Evolutionary conservation across 2,888 invertebrate genomes (phyloP).

Genomic region (Agriotes lineatus): DNA sequence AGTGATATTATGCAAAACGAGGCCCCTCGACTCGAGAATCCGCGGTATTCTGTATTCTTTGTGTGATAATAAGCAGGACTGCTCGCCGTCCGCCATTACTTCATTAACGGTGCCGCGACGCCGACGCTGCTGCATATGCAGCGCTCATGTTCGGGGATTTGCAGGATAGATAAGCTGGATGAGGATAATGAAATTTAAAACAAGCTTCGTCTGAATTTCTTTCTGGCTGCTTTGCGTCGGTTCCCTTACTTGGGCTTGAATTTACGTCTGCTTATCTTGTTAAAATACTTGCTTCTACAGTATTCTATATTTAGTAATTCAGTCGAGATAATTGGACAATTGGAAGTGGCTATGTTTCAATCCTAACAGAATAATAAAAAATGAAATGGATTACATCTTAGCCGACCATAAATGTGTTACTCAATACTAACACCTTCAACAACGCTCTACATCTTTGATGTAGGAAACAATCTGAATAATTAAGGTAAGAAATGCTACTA

Average conservation of each 20-base stretch:
- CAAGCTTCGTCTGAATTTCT: constrained; percentile 31
- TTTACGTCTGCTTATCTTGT: not conserved
- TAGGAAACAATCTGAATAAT: too few species aligned
- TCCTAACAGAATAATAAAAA: not conserved
- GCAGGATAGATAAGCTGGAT: constrained; percentile 29
- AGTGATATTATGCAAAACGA: constrained; percentile 52
- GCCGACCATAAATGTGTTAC: not conserved
- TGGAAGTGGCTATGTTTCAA: not conserved
- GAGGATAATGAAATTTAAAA: constrained; percentile 35
- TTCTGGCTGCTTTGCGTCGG: constrained; percentile 10
- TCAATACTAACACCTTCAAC: too few species aligned
- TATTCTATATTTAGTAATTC: not conserved
- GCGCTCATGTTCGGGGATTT: constrained; percentile 33
- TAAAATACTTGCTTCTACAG: not conserved
- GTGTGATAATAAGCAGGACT: constrained; percentile 47
- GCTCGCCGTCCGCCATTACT: constrained; percentile 43
- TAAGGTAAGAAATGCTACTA: too few species aligned
- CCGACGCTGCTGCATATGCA: constrained; percentile 40
- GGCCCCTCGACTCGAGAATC: constrained; percentile 47
- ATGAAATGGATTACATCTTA: not conserved
- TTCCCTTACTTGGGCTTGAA: too few species aligned
- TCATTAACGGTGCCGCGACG: constrained; percentile 40
- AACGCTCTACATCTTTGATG: too few species aligned
- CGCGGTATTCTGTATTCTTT: constrained; percentile 48
- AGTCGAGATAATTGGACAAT: not conserved